Evolutionary conservation across 1,140 invertebrate genomes (phyloP), one percentile per base, ranked within the genome.

Genomic region (Contarinia nasturtii): DNA sequence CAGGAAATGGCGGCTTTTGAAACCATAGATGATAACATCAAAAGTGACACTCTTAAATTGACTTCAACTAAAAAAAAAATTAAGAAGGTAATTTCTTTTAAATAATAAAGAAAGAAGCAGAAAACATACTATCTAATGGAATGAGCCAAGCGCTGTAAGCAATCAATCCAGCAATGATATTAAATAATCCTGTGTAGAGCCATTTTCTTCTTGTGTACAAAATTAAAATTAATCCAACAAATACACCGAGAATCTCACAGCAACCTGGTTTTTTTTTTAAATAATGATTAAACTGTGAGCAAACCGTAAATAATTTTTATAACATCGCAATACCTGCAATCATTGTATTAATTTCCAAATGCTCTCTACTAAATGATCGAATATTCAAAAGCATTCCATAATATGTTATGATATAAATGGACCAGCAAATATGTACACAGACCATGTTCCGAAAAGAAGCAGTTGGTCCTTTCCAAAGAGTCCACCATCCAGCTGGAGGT

Each of bases 301-400:
- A n/a, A n/a, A n/a, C n/a, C n/a, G n/a, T n/a, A n/a, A n/a, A n/a
- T n/a, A n/a, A n/a, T n/a, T n/a, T n/a, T n/a, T n/a, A n/a, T n/a
- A n/a, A n/a, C n/a, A n/a, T n/a, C n/a, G n/a, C n/a, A n/a, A n/a
- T n/a, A 66, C 64, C 65, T 56, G 64, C 63, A 27, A 65, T 60
- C 36, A 65, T 60, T n/a, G 65, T 66, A 17, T 63, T 67, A 0
- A 57, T 53, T 19, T 61, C 56, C 7, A 66, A 49, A 51, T 64
- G 61, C 41, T 60, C 51, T 20, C 65, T 47, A 7, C 65, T 64
- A 50, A 66, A 66, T 4, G 61, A 60, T 41, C 65, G 51, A 7
- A 67, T 63, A 47, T 67, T 66, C 5, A 67, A 50, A 44, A 67
- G 42, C 53, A 64, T 63, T 36, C 63, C 64, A 58, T 65, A 66